A percentile compares a stretch with the other conserved stretches of the same genome.
Conservation (phyloP, 2,888 invertebrate genomes). For the Cepaea hortensis region DNA sequence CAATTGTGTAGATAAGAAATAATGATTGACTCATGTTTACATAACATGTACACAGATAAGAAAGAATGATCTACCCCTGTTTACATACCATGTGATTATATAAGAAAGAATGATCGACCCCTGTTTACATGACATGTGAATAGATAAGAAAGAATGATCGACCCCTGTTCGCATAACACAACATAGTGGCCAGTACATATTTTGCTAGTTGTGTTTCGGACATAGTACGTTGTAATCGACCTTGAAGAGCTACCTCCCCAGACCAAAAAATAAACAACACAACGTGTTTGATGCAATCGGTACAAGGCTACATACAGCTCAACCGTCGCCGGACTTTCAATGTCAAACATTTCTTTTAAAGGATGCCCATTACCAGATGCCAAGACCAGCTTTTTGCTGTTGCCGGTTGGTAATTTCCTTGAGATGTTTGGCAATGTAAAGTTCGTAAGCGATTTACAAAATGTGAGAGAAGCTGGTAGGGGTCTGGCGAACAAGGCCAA, state of each 20-base stretch:
- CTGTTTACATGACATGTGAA: too few species aligned
- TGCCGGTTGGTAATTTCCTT: neutral
- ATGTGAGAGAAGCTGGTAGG: neutral
- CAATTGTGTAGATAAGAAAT: too few species aligned
- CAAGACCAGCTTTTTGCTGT: neutral
- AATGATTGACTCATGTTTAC: too few species aligned
- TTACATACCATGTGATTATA: too few species aligned
- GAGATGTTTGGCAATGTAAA: too few species aligned
- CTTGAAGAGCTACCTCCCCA: neutral
- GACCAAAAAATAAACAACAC: neutral
- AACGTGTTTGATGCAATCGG: neutral
- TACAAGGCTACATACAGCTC: neutral
- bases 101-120: too few species aligned
- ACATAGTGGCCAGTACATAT: too few species aligned
- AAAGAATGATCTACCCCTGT: too few species aligned
- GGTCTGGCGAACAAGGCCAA: conserved; percentile 9
- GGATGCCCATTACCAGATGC: neutral
- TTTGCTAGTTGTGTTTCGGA: too few species aligned
- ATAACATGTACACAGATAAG: too few species aligned
- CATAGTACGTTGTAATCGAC: neutral
- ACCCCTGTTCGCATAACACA: too few species aligned
- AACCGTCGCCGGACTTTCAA: neutral
- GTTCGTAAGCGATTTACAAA: neutral
- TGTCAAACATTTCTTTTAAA: neutral
- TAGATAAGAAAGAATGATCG: too few species aligned